These are phyloP conservation scores for Cryptocheilus praepositus DNA, from an alignment of 2,888 invertebrate species.

Conservation along the genomic window DNA sequence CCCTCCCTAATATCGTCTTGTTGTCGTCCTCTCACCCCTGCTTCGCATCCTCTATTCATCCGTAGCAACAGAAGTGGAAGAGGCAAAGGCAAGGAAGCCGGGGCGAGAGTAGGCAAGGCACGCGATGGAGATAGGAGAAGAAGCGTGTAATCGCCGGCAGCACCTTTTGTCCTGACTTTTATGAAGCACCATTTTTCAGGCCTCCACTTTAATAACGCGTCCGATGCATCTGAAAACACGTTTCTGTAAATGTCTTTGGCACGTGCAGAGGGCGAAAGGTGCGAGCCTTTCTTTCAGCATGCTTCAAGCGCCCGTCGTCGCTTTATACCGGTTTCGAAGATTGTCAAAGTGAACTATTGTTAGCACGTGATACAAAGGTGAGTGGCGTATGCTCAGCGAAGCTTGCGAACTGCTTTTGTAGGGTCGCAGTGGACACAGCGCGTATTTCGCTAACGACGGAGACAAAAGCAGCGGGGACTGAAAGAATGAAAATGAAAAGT, in stretches of 20 bases:
- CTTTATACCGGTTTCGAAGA: not conserved
- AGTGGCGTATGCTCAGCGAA: not conserved
- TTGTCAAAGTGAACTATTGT: slow-evolving; percentile 4
- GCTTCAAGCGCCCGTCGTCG: not conserved
- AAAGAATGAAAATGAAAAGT: too few relatives aligned
- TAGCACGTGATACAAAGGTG: slow-evolving; percentile 4
- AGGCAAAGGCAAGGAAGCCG: slow-evolving; percentile 1
- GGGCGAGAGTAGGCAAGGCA: not conserved
- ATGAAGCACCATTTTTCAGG: slow-evolving; percentile 60
- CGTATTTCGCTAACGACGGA: too few relatives aligned
- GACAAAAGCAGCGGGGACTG: too few relatives aligned
- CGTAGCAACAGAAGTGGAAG: slow-evolving; percentile 6
- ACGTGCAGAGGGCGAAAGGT: not conserved
- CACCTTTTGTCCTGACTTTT: slow-evolving; percentile 60
- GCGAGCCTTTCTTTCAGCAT: not conserved
- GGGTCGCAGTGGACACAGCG: too few relatives aligned
- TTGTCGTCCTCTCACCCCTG: slow-evolving; percentile 11
- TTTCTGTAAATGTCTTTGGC: slow-evolving; percentile 16
- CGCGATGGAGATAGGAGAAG: slow-evolving; percentile 8
- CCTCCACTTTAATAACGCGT: slow-evolving; percentile 60
- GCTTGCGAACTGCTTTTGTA: too few relatives aligned
- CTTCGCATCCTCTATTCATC: slow-evolving; percentile 19
- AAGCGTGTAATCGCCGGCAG: slow-evolving; percentile 52
- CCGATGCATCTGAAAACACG: slow-evolving; percentile 37
- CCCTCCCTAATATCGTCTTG: too few relatives aligned